Evolutionary conservation across 1,140 invertebrate species (phyloP).

Genomic region (Cherax quadricarinatus): DNA sequence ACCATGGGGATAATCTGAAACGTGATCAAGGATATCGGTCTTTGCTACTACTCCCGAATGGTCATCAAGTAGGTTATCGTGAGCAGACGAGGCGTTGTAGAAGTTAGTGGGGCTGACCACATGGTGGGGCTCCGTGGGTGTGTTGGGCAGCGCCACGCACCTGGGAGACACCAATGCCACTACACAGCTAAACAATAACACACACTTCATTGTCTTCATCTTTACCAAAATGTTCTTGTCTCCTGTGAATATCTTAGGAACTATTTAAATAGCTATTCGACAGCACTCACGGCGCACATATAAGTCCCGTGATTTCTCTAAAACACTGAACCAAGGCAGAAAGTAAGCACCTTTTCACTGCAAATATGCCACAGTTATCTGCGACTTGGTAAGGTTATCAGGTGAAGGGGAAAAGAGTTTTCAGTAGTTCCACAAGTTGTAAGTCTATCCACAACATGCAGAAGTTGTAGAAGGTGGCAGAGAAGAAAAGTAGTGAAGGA

Average conservation of each 20-base stretch:
- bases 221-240: not conserved
- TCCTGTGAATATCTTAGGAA: not conserved
- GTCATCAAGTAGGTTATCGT: not conserved
- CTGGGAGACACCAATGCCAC: not conserved
- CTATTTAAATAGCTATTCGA: not conserved
- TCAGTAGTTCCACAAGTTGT: not conserved
- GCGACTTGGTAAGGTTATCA: not conserved
- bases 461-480: not conserved
- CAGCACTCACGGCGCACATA: not conserved
- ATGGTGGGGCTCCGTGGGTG: conserved; percentile 28
- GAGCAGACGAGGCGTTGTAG: not conserved
- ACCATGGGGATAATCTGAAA: not conserved
- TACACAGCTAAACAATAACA: not conserved
- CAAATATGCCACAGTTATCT: not conserved
- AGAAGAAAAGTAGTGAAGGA: not conserved
- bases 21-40: not conserved
- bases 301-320: not conserved
- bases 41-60: not conserved
- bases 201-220: not conserved
- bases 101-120: not conserved
- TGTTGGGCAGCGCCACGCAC: conserved; percentile 6
- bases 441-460: not conserved
- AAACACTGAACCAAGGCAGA: not conserved
- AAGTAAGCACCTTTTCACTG: not conserved
- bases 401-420: not conserved